Evolutionary conservation across 2,888 invertebrate genomes (phyloP).

Genomic region (Athripsodes cinereus): DNA sequence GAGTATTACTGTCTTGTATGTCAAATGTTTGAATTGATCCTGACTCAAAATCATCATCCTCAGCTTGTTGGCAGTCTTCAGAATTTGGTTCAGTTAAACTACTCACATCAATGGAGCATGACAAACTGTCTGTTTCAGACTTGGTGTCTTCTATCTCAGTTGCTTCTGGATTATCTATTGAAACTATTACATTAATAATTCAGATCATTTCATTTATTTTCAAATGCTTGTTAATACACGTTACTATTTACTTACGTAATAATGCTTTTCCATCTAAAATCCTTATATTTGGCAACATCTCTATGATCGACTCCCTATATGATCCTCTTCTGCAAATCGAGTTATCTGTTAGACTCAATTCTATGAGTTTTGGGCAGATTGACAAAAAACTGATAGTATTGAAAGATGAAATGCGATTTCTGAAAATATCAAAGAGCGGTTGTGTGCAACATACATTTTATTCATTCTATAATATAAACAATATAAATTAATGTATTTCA

Average conservation of each 20-base stretch:
- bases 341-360: slow-evolving; percentile 38
- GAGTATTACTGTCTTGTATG: too few species aligned
- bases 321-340: slow-evolving; percentile 35
- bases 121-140: slow-evolving; percentile 19
- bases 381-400: slow-evolving; percentile 34
- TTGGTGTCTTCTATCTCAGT: slow-evolving; percentile 6
- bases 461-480: too few species aligned
- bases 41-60: slow-evolving; percentile 2
- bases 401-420: slow-evolving; percentile 35
- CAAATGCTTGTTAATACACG: not conserved
- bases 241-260: not conserved
- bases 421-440: slow-evolving; percentile 25
- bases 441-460: too few species aligned
- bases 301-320: slow-evolving; percentile 36
- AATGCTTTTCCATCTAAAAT: slow-evolving; percentile 34
- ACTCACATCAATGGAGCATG: slow-evolving; percentile 24
- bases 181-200: not conserved
- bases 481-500: too few species aligned
- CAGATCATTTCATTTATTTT: not conserved
- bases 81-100: slow-evolving; percentile 23
- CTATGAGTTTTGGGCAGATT: slow-evolving; percentile 34
- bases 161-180: not conserved
- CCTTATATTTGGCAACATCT: slow-evolving; percentile 36
- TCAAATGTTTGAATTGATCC: not conserved
- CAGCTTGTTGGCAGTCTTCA: slow-evolving; percentile 9